Percentiles rank a stretch among this genome's conserved stretches.
phyloP scores from a whole-genome alignment of 2,113 vertebrate genomes.

The Antennarius striatus region DNA sequence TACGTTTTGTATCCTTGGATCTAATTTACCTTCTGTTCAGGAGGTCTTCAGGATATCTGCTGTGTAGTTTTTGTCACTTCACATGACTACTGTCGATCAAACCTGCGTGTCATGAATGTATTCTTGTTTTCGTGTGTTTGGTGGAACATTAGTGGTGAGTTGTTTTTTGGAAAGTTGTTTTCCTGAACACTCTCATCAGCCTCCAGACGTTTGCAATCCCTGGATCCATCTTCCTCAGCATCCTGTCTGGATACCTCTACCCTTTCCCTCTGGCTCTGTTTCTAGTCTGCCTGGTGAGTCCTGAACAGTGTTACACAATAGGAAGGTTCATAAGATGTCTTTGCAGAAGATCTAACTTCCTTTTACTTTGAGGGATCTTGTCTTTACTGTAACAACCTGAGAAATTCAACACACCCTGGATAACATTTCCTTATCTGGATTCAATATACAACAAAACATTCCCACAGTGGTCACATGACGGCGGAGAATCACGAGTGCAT shows the following conservation, averaged over 20 bases:
- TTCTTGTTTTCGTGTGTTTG: not conserved
- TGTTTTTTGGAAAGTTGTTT: constrained; percentile 12
- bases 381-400: no score
- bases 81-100: no score
- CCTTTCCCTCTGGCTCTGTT: constrained; percentile 96
- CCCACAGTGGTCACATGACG: no score
- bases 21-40: not conserved
- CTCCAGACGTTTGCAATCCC: constrained; percentile 98
- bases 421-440: no score
- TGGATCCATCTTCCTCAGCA: constrained; percentile 98
- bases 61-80: no score
- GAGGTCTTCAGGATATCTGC: not conserved
- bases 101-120: not conserved
- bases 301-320: not conserved
- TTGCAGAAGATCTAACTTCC: no score
- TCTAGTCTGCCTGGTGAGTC: constrained; percentile 96
- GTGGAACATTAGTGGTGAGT: not conserved
- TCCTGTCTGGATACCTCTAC: constrained; percentile 98
- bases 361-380: no score
- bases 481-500: no score
- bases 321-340: not conserved
- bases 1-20: constrained; percentile 98
- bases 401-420: no score
- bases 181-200: constrained; percentile 84
- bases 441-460: no score